These are phyloP conservation scores for Atherix ibis DNA, from an alignment of 2,888 invertebrate species.

Conservation along the genomic window DNA sequence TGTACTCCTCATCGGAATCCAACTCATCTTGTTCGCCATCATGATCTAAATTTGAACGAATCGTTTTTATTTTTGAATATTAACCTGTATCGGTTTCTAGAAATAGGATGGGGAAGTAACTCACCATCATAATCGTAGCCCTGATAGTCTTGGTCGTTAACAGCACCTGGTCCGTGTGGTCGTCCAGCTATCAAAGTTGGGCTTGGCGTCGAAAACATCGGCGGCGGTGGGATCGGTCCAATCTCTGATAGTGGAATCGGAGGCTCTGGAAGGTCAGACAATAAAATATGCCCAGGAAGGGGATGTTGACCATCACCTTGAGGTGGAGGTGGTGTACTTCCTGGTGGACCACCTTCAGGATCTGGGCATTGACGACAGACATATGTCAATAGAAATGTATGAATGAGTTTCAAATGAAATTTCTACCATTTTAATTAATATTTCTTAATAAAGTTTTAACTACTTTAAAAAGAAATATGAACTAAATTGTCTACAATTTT, in stretches of 20 bases:
- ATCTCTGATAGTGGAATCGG: conserved; percentile 85
- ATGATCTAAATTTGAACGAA: conserved; percentile 24
- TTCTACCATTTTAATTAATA: no score
- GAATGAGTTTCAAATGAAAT: no score
- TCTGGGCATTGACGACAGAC: no score
- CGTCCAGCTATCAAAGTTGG: conserved; percentile 46
- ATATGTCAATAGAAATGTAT: no score
- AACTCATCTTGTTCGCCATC: conserved; percentile 45
- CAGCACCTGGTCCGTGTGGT: conserved; percentile 33
- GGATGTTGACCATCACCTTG: conserved; percentile 25
- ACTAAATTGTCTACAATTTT: no score
- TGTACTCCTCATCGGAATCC: conserved; percentile 49
- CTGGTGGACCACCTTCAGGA: conserved; percentile 38
- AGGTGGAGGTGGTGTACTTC: conserved; percentile 30
- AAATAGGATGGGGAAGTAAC: no score
- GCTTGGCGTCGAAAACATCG: conserved; percentile 87
- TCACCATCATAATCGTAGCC: conserved; percentile 54
- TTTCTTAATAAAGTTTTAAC: no score
- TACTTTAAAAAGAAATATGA: no score
- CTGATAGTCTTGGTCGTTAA: conserved; percentile 31
- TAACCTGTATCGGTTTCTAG: no score
- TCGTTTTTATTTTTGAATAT: no score
- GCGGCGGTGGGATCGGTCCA: conserved; percentile 85
- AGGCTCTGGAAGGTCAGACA: conserved; percentile 80
- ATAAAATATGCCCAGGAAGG: conserved; percentile 43